phyloP scores from a whole-genome alignment of 2,888 invertebrate species.

The Andrena praecox region DNA sequence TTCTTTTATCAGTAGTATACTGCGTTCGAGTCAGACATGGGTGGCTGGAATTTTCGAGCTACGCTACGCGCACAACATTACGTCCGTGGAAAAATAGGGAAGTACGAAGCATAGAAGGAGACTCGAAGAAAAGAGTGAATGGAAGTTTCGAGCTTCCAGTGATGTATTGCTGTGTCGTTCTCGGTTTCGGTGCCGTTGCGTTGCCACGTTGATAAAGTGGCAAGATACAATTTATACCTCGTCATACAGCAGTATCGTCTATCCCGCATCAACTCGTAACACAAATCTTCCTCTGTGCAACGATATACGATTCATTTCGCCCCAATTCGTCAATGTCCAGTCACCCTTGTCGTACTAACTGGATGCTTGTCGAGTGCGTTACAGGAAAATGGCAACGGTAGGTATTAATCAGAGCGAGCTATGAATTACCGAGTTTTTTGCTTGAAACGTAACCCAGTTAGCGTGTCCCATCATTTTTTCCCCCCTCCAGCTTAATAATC shows the following conservation, averaged over 20 bases:
- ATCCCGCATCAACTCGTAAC: slow-evolving; percentile 48
- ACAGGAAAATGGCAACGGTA: slow-evolving; percentile 10
- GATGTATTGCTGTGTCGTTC: not conserved
- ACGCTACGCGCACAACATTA: not conserved
- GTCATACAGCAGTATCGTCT: slow-evolving; percentile 36
- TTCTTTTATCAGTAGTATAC: too few species aligned
- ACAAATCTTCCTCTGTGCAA: slow-evolving; percentile 48
- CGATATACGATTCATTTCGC: slow-evolving; percentile 41
- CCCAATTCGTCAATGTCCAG: slow-evolving; percentile 39
- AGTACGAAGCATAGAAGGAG: not conserved
- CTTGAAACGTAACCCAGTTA: slow-evolving; percentile 2
- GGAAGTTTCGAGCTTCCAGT: not conserved
- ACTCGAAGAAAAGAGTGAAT: not conserved
- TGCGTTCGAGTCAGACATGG: too few species aligned
- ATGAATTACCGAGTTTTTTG: slow-evolving; percentile 14
- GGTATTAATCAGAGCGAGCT: slow-evolving; percentile 18
- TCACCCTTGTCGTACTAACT: not conserved
- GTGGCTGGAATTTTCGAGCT: not conserved
- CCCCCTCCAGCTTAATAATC: slow-evolving; percentile 4
- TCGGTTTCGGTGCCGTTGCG: not conserved
- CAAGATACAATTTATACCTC: slow-evolving; percentile 44
- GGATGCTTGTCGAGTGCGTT: slow-evolving; percentile 21
- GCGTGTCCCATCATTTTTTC: not conserved
- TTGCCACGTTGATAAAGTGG: slow-evolving; percentile 11
- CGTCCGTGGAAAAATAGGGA: not conserved